Evolutionary conservation across 2,113 vertebrate genomes (phyloP), one percentile per base, ranked within the genome.

Genomic region (Emydura subglobosa): DNA sequence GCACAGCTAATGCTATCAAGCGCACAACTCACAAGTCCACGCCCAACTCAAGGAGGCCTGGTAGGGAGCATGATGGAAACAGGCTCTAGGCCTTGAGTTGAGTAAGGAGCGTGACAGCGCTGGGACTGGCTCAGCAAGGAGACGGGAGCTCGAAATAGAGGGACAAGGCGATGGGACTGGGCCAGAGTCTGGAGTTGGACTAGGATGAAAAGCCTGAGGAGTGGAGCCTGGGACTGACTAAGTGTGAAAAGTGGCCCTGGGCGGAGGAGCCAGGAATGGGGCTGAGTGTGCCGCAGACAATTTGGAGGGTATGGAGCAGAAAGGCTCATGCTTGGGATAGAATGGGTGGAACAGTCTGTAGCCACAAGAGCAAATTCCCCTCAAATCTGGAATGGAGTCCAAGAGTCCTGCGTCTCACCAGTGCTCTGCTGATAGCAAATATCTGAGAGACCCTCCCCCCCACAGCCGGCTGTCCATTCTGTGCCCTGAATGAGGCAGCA

Each of bases 401-500:
- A 14, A 10, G 5, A 59, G 34, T 22, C 31, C 31, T 34, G 6
- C 6, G 5, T 8, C 17, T 19, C 47, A 50, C 7, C 42, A 42
- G 49, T 21, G 42, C 21, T 16, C 68, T 4, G 1, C 44, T 3
- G 1, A 2, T 7, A 4, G n/a, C 44, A 25, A 2, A 1, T 3
- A 7, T 1, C 2, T 24, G 17, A 2, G n/a, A 47, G 5, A 3
- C 21, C 34, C 16, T 2, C 47, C 6, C 47, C 47, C 47, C 47
- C 7, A 5, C 44, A 6, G 6, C 47, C 8, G 10, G 21, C 5
- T 31, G 51, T 47, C 29, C 44, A 21, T 4, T 53, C 44, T 3
- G 6, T 1, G 59, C 16, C 61, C 61, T 68, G 34, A 65, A 8
- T 34, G 31, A 2, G 50, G 1, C 1, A 34, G 12, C 9, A 1